Conservation (phyloP, 2,888 invertebrate genomes). For the Drosophila acutilabella region DNA sequence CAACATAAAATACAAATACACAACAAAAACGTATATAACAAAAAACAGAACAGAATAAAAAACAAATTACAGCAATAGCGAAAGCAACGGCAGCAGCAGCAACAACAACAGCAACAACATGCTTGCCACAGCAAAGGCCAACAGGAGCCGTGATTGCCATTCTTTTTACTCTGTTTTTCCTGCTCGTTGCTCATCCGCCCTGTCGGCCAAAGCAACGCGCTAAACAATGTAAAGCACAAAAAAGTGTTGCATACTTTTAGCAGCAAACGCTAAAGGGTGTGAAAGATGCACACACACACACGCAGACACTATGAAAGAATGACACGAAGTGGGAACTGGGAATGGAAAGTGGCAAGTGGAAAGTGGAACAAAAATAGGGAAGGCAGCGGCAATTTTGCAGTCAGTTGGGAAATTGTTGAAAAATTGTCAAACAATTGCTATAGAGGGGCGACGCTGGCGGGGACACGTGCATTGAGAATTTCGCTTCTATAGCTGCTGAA, state of each 20-base stretch:
- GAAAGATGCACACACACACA: constrained; percentile 63
- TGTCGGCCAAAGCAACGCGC: constrained; percentile 43
- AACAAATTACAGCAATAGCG: constrained; percentile 66
- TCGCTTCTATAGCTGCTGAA: background rate
- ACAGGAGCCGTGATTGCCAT: constrained; percentile 65
- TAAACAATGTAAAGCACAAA: constrained; percentile 66
- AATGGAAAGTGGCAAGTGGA: constrained; percentile 4
- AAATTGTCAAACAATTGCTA: constrained; percentile 80
- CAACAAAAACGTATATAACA: background rate
- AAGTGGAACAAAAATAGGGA: constrained; percentile 1
- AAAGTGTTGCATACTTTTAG: constrained; percentile 77
- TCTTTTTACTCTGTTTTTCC: constrained; percentile 23
- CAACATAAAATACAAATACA: constrained; percentile 24
- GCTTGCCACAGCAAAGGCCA: constrained; percentile 60
- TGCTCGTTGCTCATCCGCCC: constrained; percentile 53
- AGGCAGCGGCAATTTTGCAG: constrained; percentile 42
- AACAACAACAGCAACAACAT: constrained; percentile 24
- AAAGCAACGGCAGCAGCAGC: constrained; percentile 28
- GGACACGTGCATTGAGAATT: constrained; percentile 23
- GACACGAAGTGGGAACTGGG: constrained; percentile 22
- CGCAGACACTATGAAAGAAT: constrained; percentile 35
- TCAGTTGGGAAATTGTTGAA: constrained; percentile 75
- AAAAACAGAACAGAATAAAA: constrained; percentile 49
- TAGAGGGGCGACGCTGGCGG: constrained; percentile 16
- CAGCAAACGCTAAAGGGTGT: constrained; percentile 68